A percentile compares a stretch with the other conserved stretches of the same genome.
Conservation (phyloP, 1,140 invertebrate genomes). For the Limonius californicus region DNA sequence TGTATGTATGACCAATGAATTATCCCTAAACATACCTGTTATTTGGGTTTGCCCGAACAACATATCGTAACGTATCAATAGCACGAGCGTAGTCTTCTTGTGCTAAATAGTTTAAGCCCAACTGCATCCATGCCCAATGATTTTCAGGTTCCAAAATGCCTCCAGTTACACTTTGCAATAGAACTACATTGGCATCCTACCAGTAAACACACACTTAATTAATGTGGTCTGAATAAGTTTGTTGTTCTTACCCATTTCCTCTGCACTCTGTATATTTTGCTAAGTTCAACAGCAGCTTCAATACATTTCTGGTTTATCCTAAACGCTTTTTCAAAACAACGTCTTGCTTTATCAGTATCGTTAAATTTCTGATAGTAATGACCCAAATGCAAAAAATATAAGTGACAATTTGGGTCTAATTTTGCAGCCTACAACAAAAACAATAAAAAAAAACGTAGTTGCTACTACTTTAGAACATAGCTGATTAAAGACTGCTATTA, state of each 20-base stretch:
- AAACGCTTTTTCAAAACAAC: conserved; percentile 80
- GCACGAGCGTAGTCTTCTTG: conserved; percentile 65
- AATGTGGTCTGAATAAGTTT: no score
- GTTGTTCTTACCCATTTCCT: conserved; percentile 57
- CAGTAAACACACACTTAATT: neutral
- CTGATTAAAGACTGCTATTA: conserved; percentile 12
- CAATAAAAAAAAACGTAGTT: no score
- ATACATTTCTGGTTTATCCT: conserved; percentile 65
- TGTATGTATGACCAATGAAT: no score
- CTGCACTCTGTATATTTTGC: conserved; percentile 66
- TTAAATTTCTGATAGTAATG: conserved; percentile 63
- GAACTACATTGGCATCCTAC: conserved; percentile 62
- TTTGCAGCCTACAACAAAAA: conserved; percentile 57
- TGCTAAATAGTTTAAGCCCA: conserved; percentile 73
- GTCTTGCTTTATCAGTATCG: conserved; percentile 64
- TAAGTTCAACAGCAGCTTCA: conserved; percentile 67
- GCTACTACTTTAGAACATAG: conserved; percentile 8
- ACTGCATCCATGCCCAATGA: conserved; percentile 76
- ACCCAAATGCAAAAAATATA: conserved; percentile 73
- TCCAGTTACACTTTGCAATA: conserved; percentile 60
- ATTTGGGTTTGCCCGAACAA: conserved; percentile 66
- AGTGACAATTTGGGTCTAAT: conserved; percentile 64
- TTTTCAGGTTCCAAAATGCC: conserved; percentile 52
- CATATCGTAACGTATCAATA: conserved; percentile 71
- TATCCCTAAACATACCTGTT: conserved; percentile 60